Evolutionary conservation across 2,113 vertebrate species (phyloP).

Genomic region (Carassius carassius): DNA sequence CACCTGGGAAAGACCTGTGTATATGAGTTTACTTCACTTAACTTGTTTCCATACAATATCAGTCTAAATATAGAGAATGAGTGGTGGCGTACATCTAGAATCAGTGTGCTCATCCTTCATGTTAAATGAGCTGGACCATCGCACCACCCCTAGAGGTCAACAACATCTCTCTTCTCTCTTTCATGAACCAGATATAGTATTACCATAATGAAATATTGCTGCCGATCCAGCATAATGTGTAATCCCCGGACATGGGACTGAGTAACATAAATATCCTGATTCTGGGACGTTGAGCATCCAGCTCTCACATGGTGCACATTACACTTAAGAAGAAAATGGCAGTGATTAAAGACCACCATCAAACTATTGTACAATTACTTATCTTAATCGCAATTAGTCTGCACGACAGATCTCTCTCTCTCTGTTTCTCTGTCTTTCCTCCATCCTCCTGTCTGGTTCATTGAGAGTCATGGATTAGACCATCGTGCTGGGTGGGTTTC

Average conservation of each 20-base stretch:
- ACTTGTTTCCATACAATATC: conserved; percentile 26
- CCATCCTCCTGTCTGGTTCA: conserved; percentile 8
- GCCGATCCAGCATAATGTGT: conserved; percentile 67
- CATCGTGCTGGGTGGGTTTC: conserved; percentile 27
- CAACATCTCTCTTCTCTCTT: conserved; percentile 65
- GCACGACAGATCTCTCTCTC: conserved; percentile 1
- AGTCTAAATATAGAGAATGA: conserved; percentile 49
- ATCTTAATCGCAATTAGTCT: conserved; percentile 44
- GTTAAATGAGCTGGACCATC: conserved; percentile 57
- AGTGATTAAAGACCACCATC: conserved; percentile 54
- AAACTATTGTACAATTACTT: conserved; percentile 43
- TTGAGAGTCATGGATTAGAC: not conserved
- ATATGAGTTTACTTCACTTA: conserved; percentile 20
- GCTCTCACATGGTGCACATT: conserved; percentile 70
- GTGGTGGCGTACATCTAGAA: conserved; percentile 43
- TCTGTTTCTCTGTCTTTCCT: conserved; percentile 11
- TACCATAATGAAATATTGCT: conserved; percentile 66
- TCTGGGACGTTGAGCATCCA: conserved; percentile 51
- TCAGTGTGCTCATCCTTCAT: conserved; percentile 48
- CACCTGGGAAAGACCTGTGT: conserved; percentile 35
- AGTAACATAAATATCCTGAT: conserved; percentile 66
- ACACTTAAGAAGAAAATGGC: conserved; percentile 66
- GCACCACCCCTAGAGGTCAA: conserved; percentile 66
- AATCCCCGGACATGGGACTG: conserved; percentile 68
- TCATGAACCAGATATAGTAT: conserved; percentile 61